Evolutionary conservation across 2,113 vertebrate species (phyloP), one percentile per base, ranked within the genome.

Genomic region (Rhabdornis inornatus): DNA sequence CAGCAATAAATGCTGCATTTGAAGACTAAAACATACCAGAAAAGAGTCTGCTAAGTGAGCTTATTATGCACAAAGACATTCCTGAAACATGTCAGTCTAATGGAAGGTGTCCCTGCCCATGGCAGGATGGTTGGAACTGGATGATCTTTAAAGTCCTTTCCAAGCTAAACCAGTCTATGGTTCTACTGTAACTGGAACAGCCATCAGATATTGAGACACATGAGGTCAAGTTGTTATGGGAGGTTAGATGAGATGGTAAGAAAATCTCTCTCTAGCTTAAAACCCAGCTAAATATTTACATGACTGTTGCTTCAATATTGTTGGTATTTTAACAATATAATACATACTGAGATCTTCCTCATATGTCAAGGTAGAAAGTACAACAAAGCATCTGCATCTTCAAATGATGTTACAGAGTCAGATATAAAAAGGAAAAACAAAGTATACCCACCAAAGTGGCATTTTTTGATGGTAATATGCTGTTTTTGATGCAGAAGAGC

Each of bases 401-500:
- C 42, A 61, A 66, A 75, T 65, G 11, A 39, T 19, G 11, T 40
- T 66, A 42, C 0, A 52, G 3, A 50, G 15, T 19, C 14, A 82
- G 39, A 49, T 25, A 60, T 1, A 23, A 49, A 81, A 72, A 28
- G 24, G 33, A 5, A 24, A 50, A 37, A n/a, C 50, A 13, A 44
- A 0, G 37, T 49, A 40, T 57, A 97, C 98, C 97, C 95, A 99
- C 99, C 98, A 99, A 83, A 31, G 98, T 95, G 64, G 99, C 98
- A 45, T 95, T 95, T 87, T 49, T 88, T 5, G 97, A 63, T 6
- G 97, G 50, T 47, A 99, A 89, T 76, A 99, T 95, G 52, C 74
- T 68, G 35, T 96, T 98, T n/a, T 96, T 97, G 76, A 96, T 97
- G 93, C 99, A 99, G 96, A 99, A 99, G 49, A 99, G 95, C 96